A percentile compares a stretch with the other conserved stretches of the same genome.
These are phyloP conservation scores for Dendroctonus ponderosae DNA, from an alignment of 1,140 invertebrate genomes.

Conservation along the genomic window DNA sequence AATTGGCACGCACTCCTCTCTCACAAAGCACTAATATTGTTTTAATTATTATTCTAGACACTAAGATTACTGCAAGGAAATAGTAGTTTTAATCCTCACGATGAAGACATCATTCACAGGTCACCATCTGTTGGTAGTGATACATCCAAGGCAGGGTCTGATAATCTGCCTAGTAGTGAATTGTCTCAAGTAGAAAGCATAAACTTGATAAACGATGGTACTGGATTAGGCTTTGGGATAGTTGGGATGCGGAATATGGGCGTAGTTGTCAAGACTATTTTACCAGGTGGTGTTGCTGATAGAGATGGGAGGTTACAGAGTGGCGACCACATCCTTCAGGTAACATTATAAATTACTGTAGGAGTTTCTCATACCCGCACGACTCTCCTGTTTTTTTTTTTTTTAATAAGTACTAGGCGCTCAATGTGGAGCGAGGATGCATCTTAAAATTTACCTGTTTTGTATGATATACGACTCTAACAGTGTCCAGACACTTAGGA, in stretches of 20 bases:
- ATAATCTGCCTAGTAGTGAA: conserved; percentile 81
- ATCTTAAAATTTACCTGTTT: no score
- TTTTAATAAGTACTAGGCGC: no score
- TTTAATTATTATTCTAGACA: conserved; percentile 56
- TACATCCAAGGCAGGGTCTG: conserved; percentile 68
- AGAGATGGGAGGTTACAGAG: conserved; percentile 89
- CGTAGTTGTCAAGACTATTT: conserved; percentile 95
- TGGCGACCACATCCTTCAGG: conserved; percentile 96
- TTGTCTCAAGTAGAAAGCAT: conserved; percentile 97
- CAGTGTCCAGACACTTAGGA: no score
- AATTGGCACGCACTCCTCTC: background rate
- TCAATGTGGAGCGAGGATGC: no score
- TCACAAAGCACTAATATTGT: background rate
- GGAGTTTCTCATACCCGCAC: no score
- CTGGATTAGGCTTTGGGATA: conserved; percentile 95
- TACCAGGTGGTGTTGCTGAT: conserved; percentile 93
- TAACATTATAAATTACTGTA: conserved; percentile 48
- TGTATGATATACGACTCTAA: no score
- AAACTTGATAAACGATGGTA: conserved; percentile 92
- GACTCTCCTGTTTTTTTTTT: no score
- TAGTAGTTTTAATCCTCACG: conserved; percentile 63
- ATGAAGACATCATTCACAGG: conserved; percentile 54
- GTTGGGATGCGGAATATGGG: conserved; percentile 95
- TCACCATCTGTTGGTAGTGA: conserved; percentile 70
- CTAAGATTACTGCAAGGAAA: conserved; percentile 80